Evolutionary conservation across 2,888 invertebrate genomes (phyloP), one percentile per base, ranked within the genome.

Genomic region (Monochamus alternatus): DNA sequence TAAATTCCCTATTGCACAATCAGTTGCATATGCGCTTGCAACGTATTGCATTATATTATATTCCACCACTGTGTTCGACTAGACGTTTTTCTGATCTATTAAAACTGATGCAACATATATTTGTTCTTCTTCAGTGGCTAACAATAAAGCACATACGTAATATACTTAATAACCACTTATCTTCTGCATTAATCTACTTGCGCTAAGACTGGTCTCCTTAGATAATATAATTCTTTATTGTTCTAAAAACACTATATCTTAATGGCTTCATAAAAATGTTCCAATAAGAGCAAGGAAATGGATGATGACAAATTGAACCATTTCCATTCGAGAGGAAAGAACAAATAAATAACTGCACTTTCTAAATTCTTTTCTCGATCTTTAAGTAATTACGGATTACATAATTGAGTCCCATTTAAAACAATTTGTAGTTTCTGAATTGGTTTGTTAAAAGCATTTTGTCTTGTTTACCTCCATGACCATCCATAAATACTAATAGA

Each of bases 321-420:
- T 47, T 64, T 44, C 14, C 30, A 44, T 64, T 64, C 30, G 47
- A 44, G 47, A 47, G 47, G 30, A 64, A 64, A 8, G 64, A 47
- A 47, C 64, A 51, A 64, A 64, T 62, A 43, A 60, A 14, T 30
- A 64, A 47, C 47, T 64, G 44, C 47, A 64, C 64, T 64, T 64
- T 64, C 64, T 64, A 64, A 64, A 64, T 63, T 47, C 64, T 2
- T 64, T 30, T 30, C 44, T 44, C 31, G 44, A 63, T 63, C 31
- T 63, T 63, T 64, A 30, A 64, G 64, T 51, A 51, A 64, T 64
- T 64, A 55, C 47, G 47, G 31, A 64, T 64, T 64, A 64, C 31
- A 47, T 64, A 64, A 64, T 64, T 64, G 22, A 44, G 47, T 51
- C 44, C 31, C 47, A 47, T 64, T 64, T 64, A 47, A 47, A 64